Percentiles rank a stretch among this genome's conserved stretches.
Conservation (phyloP, 1,140 invertebrate species). For the Delia radicum region DNA sequence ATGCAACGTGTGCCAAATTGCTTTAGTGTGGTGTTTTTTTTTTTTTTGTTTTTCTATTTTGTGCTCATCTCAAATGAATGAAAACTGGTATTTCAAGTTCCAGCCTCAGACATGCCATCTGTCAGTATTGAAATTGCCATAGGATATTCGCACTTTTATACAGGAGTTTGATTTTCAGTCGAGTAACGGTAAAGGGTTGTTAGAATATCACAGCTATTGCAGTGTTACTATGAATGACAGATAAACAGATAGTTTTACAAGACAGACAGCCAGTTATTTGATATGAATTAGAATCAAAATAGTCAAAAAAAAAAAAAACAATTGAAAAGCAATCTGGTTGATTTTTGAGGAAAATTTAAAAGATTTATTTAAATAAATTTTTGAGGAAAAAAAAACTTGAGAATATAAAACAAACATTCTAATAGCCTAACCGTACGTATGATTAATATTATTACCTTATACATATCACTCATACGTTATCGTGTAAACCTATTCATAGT, state of each 20-base stretch:
- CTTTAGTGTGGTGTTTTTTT: background rate
- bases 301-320: too few relatives aligned
- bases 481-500: too few relatives aligned
- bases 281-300: background rate
- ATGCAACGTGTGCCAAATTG: conserved; percentile 23
- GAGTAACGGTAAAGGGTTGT: background rate
- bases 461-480: too few relatives aligned
- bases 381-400: too few relatives aligned
- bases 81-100: conserved; percentile 17
- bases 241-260: conserved; percentile 21
- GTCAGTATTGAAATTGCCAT: conserved; percentile 25
- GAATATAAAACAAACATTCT: too few relatives aligned
- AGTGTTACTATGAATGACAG: background rate
- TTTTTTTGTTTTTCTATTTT: background rate
- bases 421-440: too few relatives aligned
- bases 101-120: conserved; percentile 24
- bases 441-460: too few relatives aligned
- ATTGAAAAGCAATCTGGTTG: too few relatives aligned
- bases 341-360: too few relatives aligned
- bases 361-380: too few relatives aligned
- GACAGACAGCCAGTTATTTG: conserved; percentile 1
- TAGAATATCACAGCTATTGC: background rate
- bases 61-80: background rate
- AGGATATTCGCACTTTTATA: conserved; percentile 3
- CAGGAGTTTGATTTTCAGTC: background rate